Evolutionary conservation across 2,888 invertebrate species (phyloP).

Genomic region (Pachydiplax longipennis): DNA sequence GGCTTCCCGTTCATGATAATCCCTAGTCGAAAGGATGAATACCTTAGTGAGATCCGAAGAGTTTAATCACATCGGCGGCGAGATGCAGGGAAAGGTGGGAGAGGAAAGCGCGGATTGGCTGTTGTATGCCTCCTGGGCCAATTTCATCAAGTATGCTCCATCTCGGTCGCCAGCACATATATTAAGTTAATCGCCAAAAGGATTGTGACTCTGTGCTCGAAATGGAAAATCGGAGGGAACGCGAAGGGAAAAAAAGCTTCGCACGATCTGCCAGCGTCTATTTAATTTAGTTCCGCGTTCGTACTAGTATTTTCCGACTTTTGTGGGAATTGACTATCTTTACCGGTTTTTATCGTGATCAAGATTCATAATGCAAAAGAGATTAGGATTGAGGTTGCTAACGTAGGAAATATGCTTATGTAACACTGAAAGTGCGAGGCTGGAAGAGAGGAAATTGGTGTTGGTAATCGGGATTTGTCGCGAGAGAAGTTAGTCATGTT

Average conservation of each 20-base stretch:
- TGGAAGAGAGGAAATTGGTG: too few relatives aligned
- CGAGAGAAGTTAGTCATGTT: too few relatives aligned
- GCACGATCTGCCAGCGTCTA: too few relatives aligned
- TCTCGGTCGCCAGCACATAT: not conserved
- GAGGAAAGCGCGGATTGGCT: not conserved
- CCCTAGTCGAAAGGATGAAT: slow-evolving; percentile 26
- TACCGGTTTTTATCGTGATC: too few relatives aligned
- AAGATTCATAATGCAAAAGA: too few relatives aligned
- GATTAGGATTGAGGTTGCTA: too few relatives aligned
- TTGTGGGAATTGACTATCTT: too few relatives aligned
- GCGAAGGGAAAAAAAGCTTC: not conserved
- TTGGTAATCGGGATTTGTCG: too few relatives aligned
- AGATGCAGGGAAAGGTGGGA: not conserved
- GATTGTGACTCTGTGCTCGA: not conserved
- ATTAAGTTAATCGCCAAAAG: not conserved
- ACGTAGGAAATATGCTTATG: too few relatives aligned
- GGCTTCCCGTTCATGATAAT: slow-evolving; percentile 14
- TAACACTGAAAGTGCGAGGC: too few relatives aligned
- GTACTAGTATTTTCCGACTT: too few relatives aligned
- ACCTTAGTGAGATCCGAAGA: slow-evolving; percentile 17
- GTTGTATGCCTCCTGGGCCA: not conserved
- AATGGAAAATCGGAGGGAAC: not conserved
- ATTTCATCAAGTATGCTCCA: not conserved
- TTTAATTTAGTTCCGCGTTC: too few relatives aligned
- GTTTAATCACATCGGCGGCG: slow-evolving; percentile 31